Conservation (phyloP, 2,888 invertebrate genomes). For the Chirona hameri region DNA sequence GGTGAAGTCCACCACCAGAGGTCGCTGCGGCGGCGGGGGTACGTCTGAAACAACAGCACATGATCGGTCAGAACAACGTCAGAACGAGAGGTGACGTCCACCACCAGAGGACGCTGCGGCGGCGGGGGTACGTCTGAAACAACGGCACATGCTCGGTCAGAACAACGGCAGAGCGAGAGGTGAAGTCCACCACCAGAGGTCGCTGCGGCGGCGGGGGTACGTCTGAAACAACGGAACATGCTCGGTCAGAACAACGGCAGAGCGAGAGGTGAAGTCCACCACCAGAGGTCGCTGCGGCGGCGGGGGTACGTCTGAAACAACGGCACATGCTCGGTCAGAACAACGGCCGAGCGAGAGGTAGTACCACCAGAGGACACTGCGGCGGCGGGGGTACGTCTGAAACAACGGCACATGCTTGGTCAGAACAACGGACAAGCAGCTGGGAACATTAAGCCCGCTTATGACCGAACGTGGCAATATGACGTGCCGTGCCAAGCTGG, state of each 20-base stretch:
- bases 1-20: conserved; percentile 67
- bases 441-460: too few relatives aligned
- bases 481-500: too few relatives aligned
- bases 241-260: conserved; percentile 68
- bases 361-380: too few relatives aligned
- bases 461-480: too few relatives aligned
- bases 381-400: too few relatives aligned
- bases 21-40: conserved; percentile 66
- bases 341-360: too few relatives aligned
- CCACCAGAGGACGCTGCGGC: conserved; percentile 66
- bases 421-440: too few relatives aligned
- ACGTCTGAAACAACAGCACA: conserved; percentile 48
- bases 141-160: too few relatives aligned
- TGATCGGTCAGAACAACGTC: too few relatives aligned
- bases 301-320: conserved; percentile 55
- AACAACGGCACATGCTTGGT: too few relatives aligned
- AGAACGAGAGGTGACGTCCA: conserved; percentile 67
- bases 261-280: conserved; percentile 67
- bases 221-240: conserved; percentile 44
- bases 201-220: conserved; percentile 66
- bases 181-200: conserved; percentile 62
- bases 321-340: too few relatives aligned
- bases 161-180: neutral
- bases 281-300: conserved; percentile 67
- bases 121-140: conserved; percentile 57